Evolutionary conservation across 30 jellyfish, hydroid and myxozoan species (phyloP).

Genomic region (Aurelia sp.): DNA sequence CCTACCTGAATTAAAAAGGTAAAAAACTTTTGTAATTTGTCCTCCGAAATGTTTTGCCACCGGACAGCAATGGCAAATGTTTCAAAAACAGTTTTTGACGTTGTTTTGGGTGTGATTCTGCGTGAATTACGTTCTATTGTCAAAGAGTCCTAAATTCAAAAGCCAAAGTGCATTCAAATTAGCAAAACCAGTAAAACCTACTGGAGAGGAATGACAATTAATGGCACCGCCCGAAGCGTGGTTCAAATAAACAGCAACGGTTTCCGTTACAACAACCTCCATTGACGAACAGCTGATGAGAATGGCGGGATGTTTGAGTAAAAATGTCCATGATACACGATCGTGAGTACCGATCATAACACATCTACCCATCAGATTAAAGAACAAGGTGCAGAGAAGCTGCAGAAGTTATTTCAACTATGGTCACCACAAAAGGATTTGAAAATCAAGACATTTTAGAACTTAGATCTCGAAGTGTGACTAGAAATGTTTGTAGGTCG

Average conservation of each 20-base stretch:
- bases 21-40: too few species aligned
- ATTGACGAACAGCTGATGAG: conserved; percentile 64
- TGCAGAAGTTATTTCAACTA: not conserved
- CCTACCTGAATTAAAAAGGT: too few species aligned
- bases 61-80: too few species aligned
- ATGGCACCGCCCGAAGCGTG: conserved; percentile 1
- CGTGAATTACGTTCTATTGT: too few species aligned
- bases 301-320: conserved; percentile 68
- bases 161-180: too few species aligned
- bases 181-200: too few species aligned
- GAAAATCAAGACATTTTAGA: conserved; percentile 50
- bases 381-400: not conserved
- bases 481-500: conserved; percentile 73
- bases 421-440: conserved; percentile 37
- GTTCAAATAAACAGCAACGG: conserved; percentile 29
- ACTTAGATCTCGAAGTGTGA: conserved; percentile 58
- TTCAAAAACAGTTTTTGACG: too few species aligned
- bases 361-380: not conserved
- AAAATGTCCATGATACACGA: not conserved
- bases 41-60: too few species aligned
- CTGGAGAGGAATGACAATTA: not conserved
- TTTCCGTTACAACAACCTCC: conserved; percentile 54
- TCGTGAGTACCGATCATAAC: not conserved
- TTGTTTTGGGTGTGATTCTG: too few species aligned
- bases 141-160: too few species aligned